Evolutionary conservation across 1,140 invertebrate species (phyloP).

Genomic region (Halictus rubicundus): DNA sequence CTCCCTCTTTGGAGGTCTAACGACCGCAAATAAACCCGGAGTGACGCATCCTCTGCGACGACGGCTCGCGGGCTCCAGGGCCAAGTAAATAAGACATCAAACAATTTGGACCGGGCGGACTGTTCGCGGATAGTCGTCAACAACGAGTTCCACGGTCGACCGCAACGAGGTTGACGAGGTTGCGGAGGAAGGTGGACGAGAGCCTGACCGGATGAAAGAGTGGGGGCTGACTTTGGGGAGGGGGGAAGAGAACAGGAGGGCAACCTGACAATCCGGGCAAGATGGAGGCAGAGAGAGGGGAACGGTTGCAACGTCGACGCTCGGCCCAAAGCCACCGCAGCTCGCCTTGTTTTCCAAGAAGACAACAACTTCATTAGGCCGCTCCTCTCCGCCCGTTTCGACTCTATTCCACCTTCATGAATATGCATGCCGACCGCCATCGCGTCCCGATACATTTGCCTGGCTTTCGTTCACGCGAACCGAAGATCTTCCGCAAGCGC

Average conservation of each 20-base stretch:
- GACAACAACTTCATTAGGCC: constrained; percentile 79
- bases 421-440: constrained; percentile 71
- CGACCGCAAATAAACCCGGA: constrained; percentile 72
- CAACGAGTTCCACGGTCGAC: constrained; percentile 61
- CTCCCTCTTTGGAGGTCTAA: constrained; percentile 44
- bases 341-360: constrained; percentile 76
- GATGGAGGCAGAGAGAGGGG: constrained; percentile 35
- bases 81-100: constrained; percentile 77
- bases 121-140: constrained; percentile 54
- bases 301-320: constrained; percentile 26
- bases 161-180: constrained; percentile 61
- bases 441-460: constrained; percentile 57
- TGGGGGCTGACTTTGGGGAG: not conserved
- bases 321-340: constrained; percentile 67
- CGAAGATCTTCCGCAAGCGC: constrained; percentile 46
- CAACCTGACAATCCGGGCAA: not conserved
- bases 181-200: constrained; percentile 61
- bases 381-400: constrained; percentile 74
- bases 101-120: constrained; percentile 68
- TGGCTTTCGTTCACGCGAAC: constrained; percentile 42
- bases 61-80: constrained; percentile 25
- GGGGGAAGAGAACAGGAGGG: too few species aligned
- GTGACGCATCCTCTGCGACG: constrained; percentile 63
- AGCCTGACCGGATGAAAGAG: constrained; percentile 7
- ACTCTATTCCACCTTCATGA: constrained; percentile 72